These are phyloP conservation scores for Latrodectus hesperus DNA, from an alignment of 2,888 invertebrate species.

Conservation along the genomic window DNA sequence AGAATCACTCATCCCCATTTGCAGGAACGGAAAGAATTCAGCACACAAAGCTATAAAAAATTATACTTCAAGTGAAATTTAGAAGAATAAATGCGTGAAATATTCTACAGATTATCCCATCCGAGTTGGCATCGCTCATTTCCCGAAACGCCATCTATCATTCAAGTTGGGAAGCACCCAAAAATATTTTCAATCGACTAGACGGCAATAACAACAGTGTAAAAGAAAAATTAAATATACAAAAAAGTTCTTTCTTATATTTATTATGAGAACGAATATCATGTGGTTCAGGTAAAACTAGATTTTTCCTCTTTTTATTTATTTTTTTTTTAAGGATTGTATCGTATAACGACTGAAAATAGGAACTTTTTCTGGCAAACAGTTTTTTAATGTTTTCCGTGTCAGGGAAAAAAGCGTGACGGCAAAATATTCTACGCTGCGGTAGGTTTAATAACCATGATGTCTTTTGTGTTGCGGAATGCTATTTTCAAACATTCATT, in stretches of 20 bases:
- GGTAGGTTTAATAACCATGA: conserved; percentile 22
- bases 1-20: too few species aligned
- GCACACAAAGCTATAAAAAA: too few species aligned
- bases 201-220: neutral
- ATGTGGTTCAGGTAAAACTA: conserved; percentile 27
- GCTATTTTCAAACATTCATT: too few species aligned
- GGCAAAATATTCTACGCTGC: conserved; percentile 8
- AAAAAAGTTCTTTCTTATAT: neutral
- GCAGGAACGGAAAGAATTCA: too few species aligned
- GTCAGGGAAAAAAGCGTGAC: conserved; percentile 19
- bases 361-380: neutral
- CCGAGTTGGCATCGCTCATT: conserved; percentile 23
- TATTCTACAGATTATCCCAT: conserved; percentile 22
- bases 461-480: neutral
- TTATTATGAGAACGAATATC: conserved; percentile 23
- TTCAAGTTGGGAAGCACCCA: conserved; percentile 21
- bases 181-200: conserved; percentile 20
- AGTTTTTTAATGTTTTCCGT: neutral
- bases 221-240: neutral
- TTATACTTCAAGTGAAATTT: too few species aligned
- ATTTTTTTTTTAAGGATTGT: neutral
- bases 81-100: neutral
- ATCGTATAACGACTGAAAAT: conserved; percentile 11
- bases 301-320: neutral
- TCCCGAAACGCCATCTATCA: conserved; percentile 23